Percentiles rank a stretch among this genome's conserved stretches.
phyloP scores from a whole-genome alignment of 2,888 invertebrate genomes.

The Coleophora flavipennella region DNA sequence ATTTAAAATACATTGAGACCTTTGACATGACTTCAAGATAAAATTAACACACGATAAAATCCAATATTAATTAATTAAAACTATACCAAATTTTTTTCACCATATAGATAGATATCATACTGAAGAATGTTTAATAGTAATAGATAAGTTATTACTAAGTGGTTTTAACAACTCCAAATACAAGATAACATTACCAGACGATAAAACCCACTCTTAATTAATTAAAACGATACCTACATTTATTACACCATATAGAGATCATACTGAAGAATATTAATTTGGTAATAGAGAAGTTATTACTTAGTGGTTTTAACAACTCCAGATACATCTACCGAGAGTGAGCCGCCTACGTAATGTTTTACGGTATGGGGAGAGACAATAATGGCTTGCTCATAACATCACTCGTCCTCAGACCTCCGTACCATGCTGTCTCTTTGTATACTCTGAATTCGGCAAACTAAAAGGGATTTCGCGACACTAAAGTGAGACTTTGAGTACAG shows the following conservation, averaged over 20 bases:
- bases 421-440: constrained; percentile 28
- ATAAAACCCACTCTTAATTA: too few species aligned
- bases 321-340: constrained; percentile 38
- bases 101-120: too few species aligned
- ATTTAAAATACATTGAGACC: too few species aligned
- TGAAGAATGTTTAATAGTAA: too few species aligned
- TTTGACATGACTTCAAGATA: too few species aligned
- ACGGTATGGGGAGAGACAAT: constrained; percentile 73
- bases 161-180: constrained; percentile 56
- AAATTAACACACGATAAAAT: too few species aligned
- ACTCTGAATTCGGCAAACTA: not conserved
- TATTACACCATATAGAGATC: too few species aligned
- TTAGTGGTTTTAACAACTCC: constrained; percentile 51
- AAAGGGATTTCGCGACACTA: not conserved
- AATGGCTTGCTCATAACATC: constrained; percentile 73
- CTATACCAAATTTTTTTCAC: too few species aligned
- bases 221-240: too few species aligned
- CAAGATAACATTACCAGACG: too few species aligned
- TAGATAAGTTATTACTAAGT: constrained; percentile 19
- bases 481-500: not conserved
- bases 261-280: too few species aligned
- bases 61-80: too few species aligned
- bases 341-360: constrained; percentile 69
- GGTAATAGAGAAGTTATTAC: constrained; percentile 17
- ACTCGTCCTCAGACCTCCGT: constrained; percentile 62